Base-by-base conservation (phyloP, 2,888 invertebrate species). In the Tenthredo livida region DNA sequence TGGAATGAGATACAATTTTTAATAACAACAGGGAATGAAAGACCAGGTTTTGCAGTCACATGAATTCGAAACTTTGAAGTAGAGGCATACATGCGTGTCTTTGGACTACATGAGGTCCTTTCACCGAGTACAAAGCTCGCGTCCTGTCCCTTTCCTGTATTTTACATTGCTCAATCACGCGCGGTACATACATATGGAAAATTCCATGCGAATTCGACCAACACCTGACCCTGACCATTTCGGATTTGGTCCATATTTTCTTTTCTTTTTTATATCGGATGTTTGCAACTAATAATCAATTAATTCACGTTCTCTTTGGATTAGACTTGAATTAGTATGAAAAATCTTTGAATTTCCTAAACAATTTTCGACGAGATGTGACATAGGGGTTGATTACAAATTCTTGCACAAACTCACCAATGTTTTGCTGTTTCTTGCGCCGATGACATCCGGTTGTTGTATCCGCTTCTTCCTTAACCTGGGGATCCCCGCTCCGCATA, bases 401-500 rank as follows among this genome's bases (percentile, higher is more conserved):
- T 33, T 50, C 9, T n/a, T n/a, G n/a, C 17, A 17, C 9, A 29
- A 9, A 77, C 89, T 90, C 90, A 95, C 95, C 95, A 86, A 94
- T 94, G 89, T 93, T 94, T 88, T 95, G 94, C 86, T 95, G 94
- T 29, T 96, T 96, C 90, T 97, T 97, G 90, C 96, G 95, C 87
- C 96, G 95, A 86, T 95, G 95, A 86, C 95, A 96, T 89, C 94
- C 95, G n/a, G 93, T 94, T 9, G 94, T 94, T 0, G 95, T 94
- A 84, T 96, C 96, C 0, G 95, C 94, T 91, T 97, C 97, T 90
- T 97, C 97, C 93, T 97, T 97, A 86, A 97, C 95, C 90, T 95
- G 95, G 21, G 94, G 92, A 73, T 92, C 94, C 0, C 87, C 87
- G 85, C 89, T 89, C 17, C 90, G 89, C 2, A 88, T 85, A 0